phyloP scores from a whole-genome alignment of 2,888 invertebrate species.

The Callyntrura guangdongensis region DNA sequence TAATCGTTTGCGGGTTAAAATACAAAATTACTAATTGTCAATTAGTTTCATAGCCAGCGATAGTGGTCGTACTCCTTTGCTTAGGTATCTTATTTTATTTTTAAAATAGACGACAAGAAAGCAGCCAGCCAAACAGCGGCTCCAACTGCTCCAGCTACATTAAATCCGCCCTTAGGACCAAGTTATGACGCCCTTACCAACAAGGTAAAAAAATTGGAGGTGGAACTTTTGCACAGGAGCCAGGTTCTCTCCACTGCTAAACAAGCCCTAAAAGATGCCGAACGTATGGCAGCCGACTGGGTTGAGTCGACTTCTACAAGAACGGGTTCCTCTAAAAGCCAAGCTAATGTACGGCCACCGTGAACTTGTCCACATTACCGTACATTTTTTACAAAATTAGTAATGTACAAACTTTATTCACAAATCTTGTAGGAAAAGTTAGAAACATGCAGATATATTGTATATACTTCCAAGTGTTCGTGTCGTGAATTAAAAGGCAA shows the following conservation, averaged over 20 bases:
- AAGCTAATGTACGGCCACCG: neutral
- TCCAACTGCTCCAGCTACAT: neutral
- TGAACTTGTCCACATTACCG: neutral
- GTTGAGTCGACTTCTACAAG: conserved; percentile 25
- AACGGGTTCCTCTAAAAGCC: conserved; percentile 54
- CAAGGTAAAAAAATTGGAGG: conserved; percentile 74
- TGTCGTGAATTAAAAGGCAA: neutral
- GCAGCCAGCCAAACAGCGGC: neutral
- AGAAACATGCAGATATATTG: no score
- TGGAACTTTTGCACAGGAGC: conserved; percentile 70
- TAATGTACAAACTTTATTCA: no score
- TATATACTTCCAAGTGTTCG: no score
- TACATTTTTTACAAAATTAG: neutral
- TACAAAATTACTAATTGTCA: no score
- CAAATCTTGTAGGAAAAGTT: no score
- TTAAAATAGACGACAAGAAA: conserved; percentile 47
- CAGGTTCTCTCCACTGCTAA: conserved; percentile 71
- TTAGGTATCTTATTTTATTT: no score
- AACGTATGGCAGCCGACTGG: conserved; percentile 48
- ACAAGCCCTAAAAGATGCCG: conserved; percentile 70
- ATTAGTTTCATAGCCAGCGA: no score
- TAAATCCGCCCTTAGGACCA: conserved; percentile 43
- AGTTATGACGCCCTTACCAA: conserved; percentile 64
- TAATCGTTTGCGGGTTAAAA: no score
- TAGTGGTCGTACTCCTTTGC: no score